Evolutionary conservation across 1,140 invertebrate genomes (phyloP).

Genomic region (Gerris buenoi): DNA sequence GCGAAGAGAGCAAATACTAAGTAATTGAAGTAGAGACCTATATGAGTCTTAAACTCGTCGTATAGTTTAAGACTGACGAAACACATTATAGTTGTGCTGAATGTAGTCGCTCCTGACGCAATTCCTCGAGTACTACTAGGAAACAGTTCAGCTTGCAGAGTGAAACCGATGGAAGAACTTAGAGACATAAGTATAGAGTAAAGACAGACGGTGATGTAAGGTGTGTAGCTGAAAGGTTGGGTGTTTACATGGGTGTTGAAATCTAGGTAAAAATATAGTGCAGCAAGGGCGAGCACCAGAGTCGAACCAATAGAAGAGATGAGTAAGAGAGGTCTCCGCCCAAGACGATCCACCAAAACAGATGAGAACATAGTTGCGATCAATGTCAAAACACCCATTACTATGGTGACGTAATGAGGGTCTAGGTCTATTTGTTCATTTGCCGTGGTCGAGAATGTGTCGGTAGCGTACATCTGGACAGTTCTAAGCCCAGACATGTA

Average conservation of each 20-base stretch:
- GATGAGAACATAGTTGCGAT: constrained; percentile 31
- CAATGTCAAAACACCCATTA: constrained; percentile 25
- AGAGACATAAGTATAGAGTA: constrained; percentile 9
- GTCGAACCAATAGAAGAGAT: constrained; percentile 27
- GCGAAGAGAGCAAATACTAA: constrained; percentile 62
- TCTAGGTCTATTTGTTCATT: constrained; percentile 5
- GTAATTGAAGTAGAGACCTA: constrained; percentile 56
- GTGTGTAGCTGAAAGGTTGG: not conserved
- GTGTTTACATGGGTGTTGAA: not conserved
- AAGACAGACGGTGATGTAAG: constrained; percentile 2
- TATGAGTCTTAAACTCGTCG: constrained; percentile 35
- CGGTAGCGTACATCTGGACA: constrained; percentile 19
- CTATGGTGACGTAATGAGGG: constrained; percentile 19
- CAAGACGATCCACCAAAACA: constrained; percentile 32
- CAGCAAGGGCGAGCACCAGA: not conserved
- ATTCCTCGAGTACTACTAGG: constrained; percentile 18
- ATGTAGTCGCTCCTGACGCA: constrained; percentile 16
- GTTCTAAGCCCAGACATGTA: constrained; percentile 20
- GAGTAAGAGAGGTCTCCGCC: constrained; percentile 37
- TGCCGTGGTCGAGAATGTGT: constrained; percentile 17
- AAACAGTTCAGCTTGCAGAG: constrained; percentile 17
- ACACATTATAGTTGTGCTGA: constrained; percentile 16
- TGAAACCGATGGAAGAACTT: not conserved
- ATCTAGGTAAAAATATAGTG: not conserved
- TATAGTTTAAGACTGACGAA: constrained; percentile 64